These are phyloP conservation scores for Phataginus tricuspis DNA, from an alignment of 2,797 vertebrate species.

Conservation along the genomic window DNA sequence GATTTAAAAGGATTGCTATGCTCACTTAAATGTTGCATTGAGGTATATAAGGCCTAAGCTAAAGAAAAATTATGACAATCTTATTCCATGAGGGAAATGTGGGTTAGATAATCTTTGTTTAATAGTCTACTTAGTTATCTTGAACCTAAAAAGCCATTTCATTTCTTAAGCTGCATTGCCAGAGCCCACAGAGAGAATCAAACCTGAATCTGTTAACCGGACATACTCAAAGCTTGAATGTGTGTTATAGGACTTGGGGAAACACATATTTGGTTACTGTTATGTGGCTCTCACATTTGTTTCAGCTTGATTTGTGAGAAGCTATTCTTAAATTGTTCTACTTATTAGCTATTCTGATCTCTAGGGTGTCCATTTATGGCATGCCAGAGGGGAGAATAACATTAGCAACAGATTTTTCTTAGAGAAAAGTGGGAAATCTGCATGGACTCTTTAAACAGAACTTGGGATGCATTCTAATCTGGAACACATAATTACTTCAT, in stretches of 20 bases:
- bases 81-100: conserved; percentile 20
- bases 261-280: conserved; percentile 65
- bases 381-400: neutral
- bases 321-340: conserved; percentile 61
- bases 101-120: neutral
- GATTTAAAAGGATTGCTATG: neutral
- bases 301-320: neutral
- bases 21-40: neutral
- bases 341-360: conserved; percentile 56
- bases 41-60: conserved; percentile 13
- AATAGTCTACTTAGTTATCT: conserved; percentile 49
- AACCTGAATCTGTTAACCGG: conserved; percentile 70
- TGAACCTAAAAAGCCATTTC: conserved; percentile 66
- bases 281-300: conserved; percentile 51
- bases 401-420: conserved; percentile 21
- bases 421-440: conserved; percentile 48
- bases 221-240: conserved; percentile 61
- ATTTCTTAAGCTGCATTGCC: conserved; percentile 78
- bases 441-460: conserved; percentile 53
- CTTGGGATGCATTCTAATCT: conserved; percentile 57
- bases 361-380: conserved; percentile 28
- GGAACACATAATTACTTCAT: conserved; percentile 69
- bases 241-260: conserved; percentile 57
- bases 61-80: conserved; percentile 29
- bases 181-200: conserved; percentile 76